A percentile compares a stretch with the other conserved stretches of the same genome.
Conservation (phyloP, 2,888 invertebrate species). For the Chrysina gloriosa region DNA sequence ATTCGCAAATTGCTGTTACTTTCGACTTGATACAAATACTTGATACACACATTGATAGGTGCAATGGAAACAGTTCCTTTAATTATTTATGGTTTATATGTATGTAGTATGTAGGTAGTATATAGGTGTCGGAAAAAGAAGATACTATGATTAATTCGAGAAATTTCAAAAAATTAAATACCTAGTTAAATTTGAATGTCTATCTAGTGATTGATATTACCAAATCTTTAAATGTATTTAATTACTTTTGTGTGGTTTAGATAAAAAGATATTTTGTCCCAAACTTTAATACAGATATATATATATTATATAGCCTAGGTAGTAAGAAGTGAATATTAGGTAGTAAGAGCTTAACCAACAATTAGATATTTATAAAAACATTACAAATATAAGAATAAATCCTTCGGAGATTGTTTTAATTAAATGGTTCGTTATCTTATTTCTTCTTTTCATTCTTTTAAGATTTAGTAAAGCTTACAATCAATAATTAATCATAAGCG, state of each 20-base stretch:
- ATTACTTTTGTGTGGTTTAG: conserved; percentile 26
- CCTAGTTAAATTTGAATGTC: conserved; percentile 52
- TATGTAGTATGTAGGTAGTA: no score
- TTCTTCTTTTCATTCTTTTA: conserved; percentile 25
- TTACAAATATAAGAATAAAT: conserved; percentile 46
- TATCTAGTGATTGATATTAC: conserved; percentile 57
- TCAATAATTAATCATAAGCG: conserved; percentile 45
- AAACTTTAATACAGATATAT: conserved; percentile 57
- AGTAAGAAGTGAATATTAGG: conserved; percentile 44
- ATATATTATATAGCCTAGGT: conserved; percentile 40
- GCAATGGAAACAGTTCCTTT: conserved; percentile 3
- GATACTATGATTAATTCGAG: conserved; percentile 43
- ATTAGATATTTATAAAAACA: conserved; percentile 46
- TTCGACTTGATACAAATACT: neutral
- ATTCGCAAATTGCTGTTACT: conserved; percentile 6
- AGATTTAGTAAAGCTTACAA: conserved; percentile 45
- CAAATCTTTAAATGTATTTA: conserved; percentile 59
- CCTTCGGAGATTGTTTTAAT: conserved; percentile 45
- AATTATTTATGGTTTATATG: conserved; percentile 13
- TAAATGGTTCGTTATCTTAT: conserved; percentile 45
- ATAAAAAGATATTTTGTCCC: conserved; percentile 52
- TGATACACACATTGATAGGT: conserved; percentile 10
- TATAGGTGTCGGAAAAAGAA: neutral
- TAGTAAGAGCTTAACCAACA: conserved; percentile 49
- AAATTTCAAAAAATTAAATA: conserved; percentile 56